Base-by-base conservation (phyloP, 2,888 invertebrate species). In the Drosophila fungiperda region DNA sequence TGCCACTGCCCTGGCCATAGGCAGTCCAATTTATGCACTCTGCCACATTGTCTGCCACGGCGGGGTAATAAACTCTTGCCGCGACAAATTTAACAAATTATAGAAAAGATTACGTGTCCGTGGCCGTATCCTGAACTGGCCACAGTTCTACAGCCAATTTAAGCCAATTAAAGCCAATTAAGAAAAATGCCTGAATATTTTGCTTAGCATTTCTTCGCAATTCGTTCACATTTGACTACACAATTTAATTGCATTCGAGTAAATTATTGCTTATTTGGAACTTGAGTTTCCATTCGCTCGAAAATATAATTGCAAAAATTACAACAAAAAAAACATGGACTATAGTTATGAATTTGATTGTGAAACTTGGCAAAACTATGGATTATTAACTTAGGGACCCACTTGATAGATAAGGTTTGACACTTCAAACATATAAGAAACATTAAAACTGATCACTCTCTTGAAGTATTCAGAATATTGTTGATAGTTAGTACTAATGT, bases 31-130 rank as follows among this genome's bases (percentile, higher is more conserved):
- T 90, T 88, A 90, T 87, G 90, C 87, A 88, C 75, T 87, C 77
- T 71, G 73, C 74, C 78, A 80, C 78, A 80, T 89, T 86, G 90
- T 87, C 88, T 83, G 73, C 86, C 69, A 63, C 67, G 80, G 66
- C 81, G 82, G 84, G 74, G 80, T 82, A 82, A 89, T 89, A 90
- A 87, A 87, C 87, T 87, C 90, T 86, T 80, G 83, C 76, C 88
- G 88, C 89, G 90, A 86, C 90, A 89, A 83, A 86, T 86, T 86
- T 88, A 86, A 89, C 85, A 87, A 86, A 86, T 86, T 89, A 85
- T 86, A 82, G 86, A 78, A 85, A 90, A 85, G 88, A 85, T 85
- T 90, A 87, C 88, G 90, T 87, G 88, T 73, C 65, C 74, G 32
- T 57, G 38, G 20, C 42, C 57, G 61, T 74, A 72, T 69, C 71